These are phyloP conservation scores for Ischnus inquisitorius DNA, from an alignment of 2,888 invertebrate species.

Conservation along the genomic window DNA sequence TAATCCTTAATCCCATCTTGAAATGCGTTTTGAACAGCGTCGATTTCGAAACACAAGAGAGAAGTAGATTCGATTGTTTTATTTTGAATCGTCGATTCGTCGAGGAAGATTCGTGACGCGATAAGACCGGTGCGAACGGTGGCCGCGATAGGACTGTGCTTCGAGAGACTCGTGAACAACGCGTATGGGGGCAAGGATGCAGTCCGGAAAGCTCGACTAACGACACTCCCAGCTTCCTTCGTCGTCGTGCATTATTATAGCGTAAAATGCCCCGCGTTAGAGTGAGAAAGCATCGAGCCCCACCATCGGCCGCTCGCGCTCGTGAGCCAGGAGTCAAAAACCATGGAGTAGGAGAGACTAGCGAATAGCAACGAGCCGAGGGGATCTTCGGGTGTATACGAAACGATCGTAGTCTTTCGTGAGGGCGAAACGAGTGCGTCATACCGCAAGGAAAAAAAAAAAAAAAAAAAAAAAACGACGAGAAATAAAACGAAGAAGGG, in stretches of 20 bases:
- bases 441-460: constrained; percentile 2
- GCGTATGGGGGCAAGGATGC: constrained; percentile 56
- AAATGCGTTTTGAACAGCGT: constrained; percentile 3
- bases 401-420: constrained; percentile 7
- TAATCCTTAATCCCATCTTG: constrained; percentile 69
- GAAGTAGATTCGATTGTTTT: not conserved
- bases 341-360: constrained; percentile 46
- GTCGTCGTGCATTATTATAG: constrained; percentile 65
- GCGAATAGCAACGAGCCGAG: constrained; percentile 28
- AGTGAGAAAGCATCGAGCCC: constrained; percentile 8
- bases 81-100: not conserved
- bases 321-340: constrained; percentile 14
- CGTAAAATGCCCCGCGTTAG: constrained; percentile 41
- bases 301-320: constrained; percentile 17
- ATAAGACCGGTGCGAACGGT: constrained; percentile 65
- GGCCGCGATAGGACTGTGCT: constrained; percentile 71
- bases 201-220: constrained; percentile 68
- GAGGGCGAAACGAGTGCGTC: constrained; percentile 15
- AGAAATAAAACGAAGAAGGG: not conserved
- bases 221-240: constrained; percentile 70
- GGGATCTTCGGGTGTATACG: constrained; percentile 19
- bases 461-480: no score
- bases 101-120: not conserved
- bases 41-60: constrained; percentile 34
- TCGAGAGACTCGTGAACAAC: constrained; percentile 51